phyloP scores from a whole-genome alignment of 2,113 vertebrate genomes.

The Isurus oxyrinchus region DNA sequence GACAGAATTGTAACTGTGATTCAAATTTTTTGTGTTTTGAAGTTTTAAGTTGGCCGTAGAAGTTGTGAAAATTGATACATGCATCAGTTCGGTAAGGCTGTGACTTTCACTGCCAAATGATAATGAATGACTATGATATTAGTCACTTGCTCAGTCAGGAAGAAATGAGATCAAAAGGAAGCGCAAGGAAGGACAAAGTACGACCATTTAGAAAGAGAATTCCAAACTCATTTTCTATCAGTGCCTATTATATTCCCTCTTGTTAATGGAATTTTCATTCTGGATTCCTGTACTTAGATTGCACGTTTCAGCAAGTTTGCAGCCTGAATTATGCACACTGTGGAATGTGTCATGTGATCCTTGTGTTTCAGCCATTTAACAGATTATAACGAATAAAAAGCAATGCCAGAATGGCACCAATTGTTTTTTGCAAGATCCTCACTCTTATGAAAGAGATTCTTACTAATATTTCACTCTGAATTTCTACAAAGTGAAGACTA shows the following conservation, averaged over 20 bases:
- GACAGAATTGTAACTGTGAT: background rate
- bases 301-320: too few relatives aligned
- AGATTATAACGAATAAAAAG: background rate
- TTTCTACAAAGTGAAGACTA: background rate
- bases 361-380: too few relatives aligned
- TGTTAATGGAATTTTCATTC: too few relatives aligned
- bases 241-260: too few relatives aligned
- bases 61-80: background rate
- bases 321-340: too few relatives aligned
- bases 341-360: too few relatives aligned
- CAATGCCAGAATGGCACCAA: background rate
- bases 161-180: background rate
- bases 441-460: background rate
- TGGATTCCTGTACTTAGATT: too few relatives aligned
- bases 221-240: background rate
- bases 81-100: background rate
- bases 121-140: background rate
- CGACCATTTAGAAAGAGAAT: background rate
- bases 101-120: background rate
- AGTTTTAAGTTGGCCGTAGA: background rate
- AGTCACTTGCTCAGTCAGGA: background rate
- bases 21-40: background rate
- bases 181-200: background rate
- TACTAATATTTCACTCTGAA: background rate
- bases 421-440: background rate